Evolutionary conservation across 1,140 invertebrate genomes (phyloP), one percentile per base, ranked within the genome.

Genomic region (Cydia amplana): DNA sequence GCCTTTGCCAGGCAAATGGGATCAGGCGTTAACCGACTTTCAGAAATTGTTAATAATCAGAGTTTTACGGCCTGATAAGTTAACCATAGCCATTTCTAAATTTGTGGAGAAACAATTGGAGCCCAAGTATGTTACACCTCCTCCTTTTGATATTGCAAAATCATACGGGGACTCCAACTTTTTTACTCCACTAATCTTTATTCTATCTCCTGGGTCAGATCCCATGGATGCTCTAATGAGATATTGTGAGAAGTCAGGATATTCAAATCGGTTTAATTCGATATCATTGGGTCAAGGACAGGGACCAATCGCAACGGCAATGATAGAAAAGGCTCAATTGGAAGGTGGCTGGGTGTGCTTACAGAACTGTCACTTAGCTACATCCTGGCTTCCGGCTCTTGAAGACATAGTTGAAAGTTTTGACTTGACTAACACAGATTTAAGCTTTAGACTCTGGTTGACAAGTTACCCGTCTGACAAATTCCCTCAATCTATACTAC

Each of bases 321-420:
- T 98, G 85, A 98, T 99, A 63, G 94, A 96, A 85, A 94, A 94
- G 77, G 97, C 96, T 3, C 95, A 96, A 85, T 93, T 94, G 76
- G 95, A 95, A 80, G 97, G 97, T 2, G 93, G 94, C 23, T 99
- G 98, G 98, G 96, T 99, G 0, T 96, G 98, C 86, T 93, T 99
- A 65, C 98, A 99, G 93, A 99, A 99, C 90, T 99, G 98, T 88
- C 98, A 99, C 92, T 93, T 99, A 78, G 97, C 98, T 1, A 96
- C 96, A 2, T 97, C 97, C 1, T 99, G 98, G 98, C 96, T 99
- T 95, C 94, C 96, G 0, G 91, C 88, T 0, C 89, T 98, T 16
- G 97, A 98, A 91, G 95, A 95, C 83, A 93, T 97, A 16, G 96
- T 96, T 82, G 96, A 98, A 90, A 94, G 95, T 78, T 96, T 98